phyloP scores from a whole-genome alignment of 1,140 invertebrate species.

The Camponotus pennsylvanicus region DNA sequence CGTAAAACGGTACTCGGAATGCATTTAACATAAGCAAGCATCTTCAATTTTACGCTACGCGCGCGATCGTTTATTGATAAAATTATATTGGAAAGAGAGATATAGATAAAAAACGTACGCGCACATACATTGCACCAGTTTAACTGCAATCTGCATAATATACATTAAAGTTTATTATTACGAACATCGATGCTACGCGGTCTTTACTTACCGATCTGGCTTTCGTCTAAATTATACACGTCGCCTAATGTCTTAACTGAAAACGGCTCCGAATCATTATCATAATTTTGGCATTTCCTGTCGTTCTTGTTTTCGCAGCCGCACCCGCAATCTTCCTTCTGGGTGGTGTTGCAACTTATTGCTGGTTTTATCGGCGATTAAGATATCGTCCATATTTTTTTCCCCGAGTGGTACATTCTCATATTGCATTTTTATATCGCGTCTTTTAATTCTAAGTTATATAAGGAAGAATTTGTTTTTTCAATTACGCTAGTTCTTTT shows the following conservation, averaged over 20 bases:
- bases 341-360: constrained; percentile 84
- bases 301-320: constrained; percentile 78
- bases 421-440: not conserved
- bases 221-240: constrained; percentile 84
- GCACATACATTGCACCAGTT: constrained; percentile 9
- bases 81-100: constrained; percentile 52
- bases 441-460: constrained; percentile 23
- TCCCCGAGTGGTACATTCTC: constrained; percentile 1
- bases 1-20: constrained; percentile 22
- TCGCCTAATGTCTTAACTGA: constrained; percentile 86
- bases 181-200: constrained; percentile 74
- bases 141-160: constrained; percentile 83
- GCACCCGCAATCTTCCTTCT: constrained; percentile 83
- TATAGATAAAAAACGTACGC: constrained; percentile 66
- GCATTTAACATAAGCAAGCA: constrained; percentile 44
- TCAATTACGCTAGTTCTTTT: not conserved
- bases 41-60: constrained; percentile 54
- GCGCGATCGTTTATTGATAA: constrained; percentile 63
- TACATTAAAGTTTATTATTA: constrained; percentile 84
- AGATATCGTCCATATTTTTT: constrained; percentile 77
- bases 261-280: constrained; percentile 84
- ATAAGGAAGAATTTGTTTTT: not conserved
- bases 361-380: constrained; percentile 83
- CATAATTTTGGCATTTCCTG: constrained; percentile 84
- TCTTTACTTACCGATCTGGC: constrained; percentile 82